Evolutionary conservation across 1,140 invertebrate genomes (phyloP).

Genomic region (Hyposmocoma kahamanoa): DNA sequence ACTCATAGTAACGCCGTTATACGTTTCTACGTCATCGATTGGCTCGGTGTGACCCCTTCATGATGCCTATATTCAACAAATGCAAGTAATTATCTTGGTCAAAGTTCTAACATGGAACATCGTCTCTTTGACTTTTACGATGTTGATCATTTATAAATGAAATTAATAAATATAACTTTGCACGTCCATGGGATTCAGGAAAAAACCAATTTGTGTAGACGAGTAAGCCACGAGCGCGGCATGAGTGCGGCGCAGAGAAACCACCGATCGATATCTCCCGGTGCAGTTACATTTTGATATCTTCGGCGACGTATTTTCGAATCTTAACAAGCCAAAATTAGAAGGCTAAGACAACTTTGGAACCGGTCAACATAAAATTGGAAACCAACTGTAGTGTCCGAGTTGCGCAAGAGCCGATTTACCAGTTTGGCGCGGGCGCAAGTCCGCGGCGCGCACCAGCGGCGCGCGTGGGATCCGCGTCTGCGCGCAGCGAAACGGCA

Average conservation of each 20-base stretch:
- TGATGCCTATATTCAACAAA: no score
- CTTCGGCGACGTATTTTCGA: constrained; percentile 54
- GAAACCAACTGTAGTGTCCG: constrained; percentile 67
- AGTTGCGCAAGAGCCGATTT: constrained; percentile 62
- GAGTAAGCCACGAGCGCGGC: no score
- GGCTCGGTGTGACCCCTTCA: no score
- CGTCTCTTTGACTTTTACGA: not conserved
- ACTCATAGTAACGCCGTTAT: no score
- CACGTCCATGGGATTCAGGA: no score
- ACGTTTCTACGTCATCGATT: no score
- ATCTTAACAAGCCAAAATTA: constrained; percentile 71
- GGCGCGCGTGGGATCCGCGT: constrained; percentile 59
- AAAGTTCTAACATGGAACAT: not conserved
- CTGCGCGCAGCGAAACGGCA: constrained; percentile 12
- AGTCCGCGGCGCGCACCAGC: no score
- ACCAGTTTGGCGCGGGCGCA: constrained; percentile 58
- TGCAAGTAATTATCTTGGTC: not conserved
- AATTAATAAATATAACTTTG: not conserved
- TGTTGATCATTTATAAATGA: not conserved
- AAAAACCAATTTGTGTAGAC: no score
- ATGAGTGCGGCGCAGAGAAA: no score
- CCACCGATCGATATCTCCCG: not conserved
- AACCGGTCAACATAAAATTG: constrained; percentile 74
- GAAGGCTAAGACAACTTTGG: constrained; percentile 67
- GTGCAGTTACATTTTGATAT: constrained; percentile 18